phyloP scores from a whole-genome alignment of 2,797 vertebrate species.

The Alosa sapidissima region DNA sequence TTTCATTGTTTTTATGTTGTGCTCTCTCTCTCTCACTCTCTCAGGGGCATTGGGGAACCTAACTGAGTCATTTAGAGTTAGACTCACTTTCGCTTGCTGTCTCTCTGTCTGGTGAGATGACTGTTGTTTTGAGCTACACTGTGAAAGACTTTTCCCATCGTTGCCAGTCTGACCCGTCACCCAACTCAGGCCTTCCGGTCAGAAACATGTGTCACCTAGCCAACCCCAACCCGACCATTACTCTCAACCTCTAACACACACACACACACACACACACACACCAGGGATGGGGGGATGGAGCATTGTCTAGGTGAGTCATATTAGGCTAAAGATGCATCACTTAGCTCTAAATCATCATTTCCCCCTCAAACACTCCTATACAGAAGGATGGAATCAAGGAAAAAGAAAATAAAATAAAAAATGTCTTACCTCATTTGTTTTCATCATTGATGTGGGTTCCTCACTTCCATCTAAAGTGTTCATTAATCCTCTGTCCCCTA shows the following conservation, averaged over 20 bases:
- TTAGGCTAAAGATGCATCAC: not conserved
- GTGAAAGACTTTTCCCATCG: constrained; percentile 39
- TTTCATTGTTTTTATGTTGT: no score
- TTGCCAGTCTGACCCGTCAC: constrained; percentile 31
- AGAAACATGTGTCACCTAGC: constrained; percentile 36
- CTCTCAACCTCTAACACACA: not conserved
- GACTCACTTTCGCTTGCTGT: not conserved
- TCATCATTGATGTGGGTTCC: not conserved
- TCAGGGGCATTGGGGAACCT: no score
- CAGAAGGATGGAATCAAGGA: not conserved
- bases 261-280: constrained; percentile 16
- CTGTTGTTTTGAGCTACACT: not conserved
- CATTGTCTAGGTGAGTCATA: not conserved
- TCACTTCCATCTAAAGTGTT: not conserved
- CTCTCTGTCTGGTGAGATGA: not conserved
- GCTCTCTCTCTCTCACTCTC: not conserved
- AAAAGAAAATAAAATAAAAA: not conserved
- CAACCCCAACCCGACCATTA: not conserved
- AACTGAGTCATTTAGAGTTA: no score
- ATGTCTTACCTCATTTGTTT: not conserved
- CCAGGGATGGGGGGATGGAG: no score
- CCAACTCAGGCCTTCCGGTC: constrained; percentile 28
- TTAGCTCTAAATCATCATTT: not conserved
- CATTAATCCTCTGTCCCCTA: not conserved
- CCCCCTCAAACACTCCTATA: not conserved